Base-by-base conservation (phyloP, 2,888 invertebrate genomes). In the Patella pellucida region DNA sequence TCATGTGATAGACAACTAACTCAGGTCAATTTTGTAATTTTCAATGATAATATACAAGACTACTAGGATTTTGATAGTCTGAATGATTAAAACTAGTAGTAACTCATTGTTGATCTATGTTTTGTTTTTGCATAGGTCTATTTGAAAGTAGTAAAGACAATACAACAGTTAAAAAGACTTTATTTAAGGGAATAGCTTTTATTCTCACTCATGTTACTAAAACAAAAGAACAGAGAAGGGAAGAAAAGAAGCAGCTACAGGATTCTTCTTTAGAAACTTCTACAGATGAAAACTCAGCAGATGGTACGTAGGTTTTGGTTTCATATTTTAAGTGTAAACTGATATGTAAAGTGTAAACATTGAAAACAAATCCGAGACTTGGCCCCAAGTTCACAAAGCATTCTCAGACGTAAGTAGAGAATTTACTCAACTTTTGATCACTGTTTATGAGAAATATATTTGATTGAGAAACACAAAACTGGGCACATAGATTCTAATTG, bases 121-220 rank as follows among this genome's bases (percentile, higher is more conserved):
- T 16, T 67, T 31, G 23, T 31, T 67, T n/a, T 16, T 27, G 73
- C 51, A 1, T 74, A 84, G 84, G 76, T 68, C 72, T 83, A 52
- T 82, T 84, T 78, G 79, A 79, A 41, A 71, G 9, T 41, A 41
- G 41, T 41, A 41, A 41, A 9, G 41, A 41, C 41, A 68, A 19
- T 54, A 73, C 69, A 56, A 69, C 56, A 3, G 74, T 67, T 9
- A 27, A 68, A 15, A 52, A 56, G 15, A n/a, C 41, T 19, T 75
- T 89, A 27, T 88, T 89, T 78, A 56, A 73, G 31, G 87, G 85
- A 0, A 81, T 85, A 56, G 75, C 78, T 3, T 88, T 89, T 73
- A 76, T 88, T 15, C 77, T 89, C 69, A 88, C 88, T 1, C 81
- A 88, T 69, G 85, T 85, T 9, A 85, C 86, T 23, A 88, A 87